A percentile compares a stretch with the other conserved stretches of the same genome.
phyloP scores from a whole-genome alignment of 2,797 vertebrate species.

The Pseudochromis fuscus region DNA sequence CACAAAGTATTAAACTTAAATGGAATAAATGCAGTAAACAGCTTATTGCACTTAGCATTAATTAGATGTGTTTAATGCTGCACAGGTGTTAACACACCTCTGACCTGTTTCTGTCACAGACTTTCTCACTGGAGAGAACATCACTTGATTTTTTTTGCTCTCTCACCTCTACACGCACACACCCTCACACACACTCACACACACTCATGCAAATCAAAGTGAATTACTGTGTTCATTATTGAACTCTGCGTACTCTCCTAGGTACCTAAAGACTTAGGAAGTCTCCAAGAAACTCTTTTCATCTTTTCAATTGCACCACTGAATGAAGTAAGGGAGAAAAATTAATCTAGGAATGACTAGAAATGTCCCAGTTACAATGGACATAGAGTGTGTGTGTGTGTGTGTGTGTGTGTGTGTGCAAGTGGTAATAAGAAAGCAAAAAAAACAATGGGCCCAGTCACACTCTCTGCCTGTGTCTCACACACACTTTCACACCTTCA shows the following conservation, averaged over 20 bases:
- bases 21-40: too few species aligned
- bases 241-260: conserved; percentile 42
- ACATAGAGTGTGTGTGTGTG: too few species aligned
- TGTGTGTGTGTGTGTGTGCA: not conserved
- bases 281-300: conserved; percentile 43
- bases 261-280: conserved; percentile 32
- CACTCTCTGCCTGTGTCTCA: not conserved
- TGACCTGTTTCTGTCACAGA: conserved; percentile 26
- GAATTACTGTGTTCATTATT: conserved; percentile 45
- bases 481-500: conserved; percentile 13
- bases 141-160: not conserved
- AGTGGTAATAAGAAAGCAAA: not conserved
- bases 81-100: not conserved
- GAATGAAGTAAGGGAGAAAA: conserved; percentile 22
- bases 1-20: too few species aligned
- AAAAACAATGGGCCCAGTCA: not conserved
- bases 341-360: not conserved
- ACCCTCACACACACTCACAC: not conserved
- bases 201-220: conserved; percentile 29
- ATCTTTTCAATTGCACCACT: conserved; percentile 54
- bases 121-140: not conserved
- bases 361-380: not conserved
- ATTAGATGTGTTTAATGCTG: too few species aligned
- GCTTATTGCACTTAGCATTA: too few species aligned
- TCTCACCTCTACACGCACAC: too few species aligned